phyloP scores from a whole-genome alignment of 1,140 invertebrate genomes.

The Drosophila trapezifrons region DNA sequence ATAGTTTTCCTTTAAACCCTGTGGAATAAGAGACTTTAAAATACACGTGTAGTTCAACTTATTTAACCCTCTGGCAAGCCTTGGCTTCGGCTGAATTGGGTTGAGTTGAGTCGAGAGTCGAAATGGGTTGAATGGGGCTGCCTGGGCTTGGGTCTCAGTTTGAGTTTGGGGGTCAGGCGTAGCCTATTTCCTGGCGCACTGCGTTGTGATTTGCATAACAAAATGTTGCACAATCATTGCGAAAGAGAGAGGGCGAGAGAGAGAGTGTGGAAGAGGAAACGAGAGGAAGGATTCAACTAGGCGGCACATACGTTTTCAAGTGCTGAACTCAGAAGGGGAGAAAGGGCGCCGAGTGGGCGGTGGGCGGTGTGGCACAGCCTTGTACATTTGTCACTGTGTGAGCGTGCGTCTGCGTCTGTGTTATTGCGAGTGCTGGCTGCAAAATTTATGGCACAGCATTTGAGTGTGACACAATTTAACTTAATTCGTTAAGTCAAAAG shows the following conservation, averaged over 20 bases:
- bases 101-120: conserved; percentile 17
- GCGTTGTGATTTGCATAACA: conserved; percentile 81
- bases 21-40: not conserved
- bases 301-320: conserved; percentile 65
- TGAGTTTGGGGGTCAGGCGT: conserved; percentile 42
- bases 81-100: conserved; percentile 16
- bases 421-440: conserved; percentile 60
- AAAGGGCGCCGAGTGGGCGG: not conserved
- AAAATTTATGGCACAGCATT: conserved; percentile 78
- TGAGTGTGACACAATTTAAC: conserved; percentile 81
- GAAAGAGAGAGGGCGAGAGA: conserved; percentile 12
- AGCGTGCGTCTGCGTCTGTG: conserved; percentile 35
- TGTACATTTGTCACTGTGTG: conserved; percentile 54
- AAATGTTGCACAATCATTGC: conserved; percentile 71
- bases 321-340: conserved; percentile 10
- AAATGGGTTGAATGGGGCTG: conserved; percentile 9
- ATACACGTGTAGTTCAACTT: conserved; percentile 66
- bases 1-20: too few relatives aligned
- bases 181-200: conserved; percentile 80
- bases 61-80: conserved; percentile 52
- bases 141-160: conserved; percentile 1
- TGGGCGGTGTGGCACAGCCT: conserved; percentile 36
- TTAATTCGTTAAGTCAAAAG: conserved; percentile 69
- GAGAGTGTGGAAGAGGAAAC: conserved; percentile 8
- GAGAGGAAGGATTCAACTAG: conserved; percentile 56